Evolutionary conservation across 2,113 vertebrate species (phyloP).

Genomic region (Pedetes capensis): DNA sequence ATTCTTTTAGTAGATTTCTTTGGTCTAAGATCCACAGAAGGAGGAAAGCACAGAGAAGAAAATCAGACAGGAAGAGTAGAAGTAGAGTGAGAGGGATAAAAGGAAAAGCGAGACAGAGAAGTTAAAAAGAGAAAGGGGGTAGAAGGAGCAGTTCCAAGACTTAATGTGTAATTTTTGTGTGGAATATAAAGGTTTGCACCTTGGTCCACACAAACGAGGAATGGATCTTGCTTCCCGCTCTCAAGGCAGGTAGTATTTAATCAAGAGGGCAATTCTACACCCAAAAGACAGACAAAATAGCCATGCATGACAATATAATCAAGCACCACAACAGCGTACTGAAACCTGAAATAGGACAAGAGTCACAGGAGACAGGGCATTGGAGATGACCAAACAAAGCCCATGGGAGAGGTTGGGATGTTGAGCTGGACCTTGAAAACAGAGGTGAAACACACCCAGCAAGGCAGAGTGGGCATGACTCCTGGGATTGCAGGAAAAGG

Average conservation of each 20-base stretch:
- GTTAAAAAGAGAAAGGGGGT: no score
- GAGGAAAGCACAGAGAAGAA: no score
- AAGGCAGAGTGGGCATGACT: background rate
- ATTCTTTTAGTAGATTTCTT: no score
- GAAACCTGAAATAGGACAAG: background rate
- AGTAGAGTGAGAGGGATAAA: background rate
- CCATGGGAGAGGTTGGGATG: fast-evolving
- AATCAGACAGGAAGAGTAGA: background rate
- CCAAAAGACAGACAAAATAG: background rate
- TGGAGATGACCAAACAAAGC: background rate
- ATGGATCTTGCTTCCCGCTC: no score
- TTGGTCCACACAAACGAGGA: background rate
- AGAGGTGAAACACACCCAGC: background rate
- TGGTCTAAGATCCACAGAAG: no score
- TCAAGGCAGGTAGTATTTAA: background rate
- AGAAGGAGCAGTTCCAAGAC: background rate
- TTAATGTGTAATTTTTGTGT: background rate
- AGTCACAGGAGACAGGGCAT: background rate
- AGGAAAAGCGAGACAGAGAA: background rate
- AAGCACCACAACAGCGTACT: background rate
- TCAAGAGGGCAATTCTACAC: background rate
- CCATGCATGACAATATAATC: background rate
- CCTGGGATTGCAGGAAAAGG: background rate
- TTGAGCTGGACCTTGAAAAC: background rate
- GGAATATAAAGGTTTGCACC: background rate